These are phyloP conservation scores for Karalla daura DNA, from an alignment of 2,797 vertebrate genomes.

Conservation along the genomic window DNA sequence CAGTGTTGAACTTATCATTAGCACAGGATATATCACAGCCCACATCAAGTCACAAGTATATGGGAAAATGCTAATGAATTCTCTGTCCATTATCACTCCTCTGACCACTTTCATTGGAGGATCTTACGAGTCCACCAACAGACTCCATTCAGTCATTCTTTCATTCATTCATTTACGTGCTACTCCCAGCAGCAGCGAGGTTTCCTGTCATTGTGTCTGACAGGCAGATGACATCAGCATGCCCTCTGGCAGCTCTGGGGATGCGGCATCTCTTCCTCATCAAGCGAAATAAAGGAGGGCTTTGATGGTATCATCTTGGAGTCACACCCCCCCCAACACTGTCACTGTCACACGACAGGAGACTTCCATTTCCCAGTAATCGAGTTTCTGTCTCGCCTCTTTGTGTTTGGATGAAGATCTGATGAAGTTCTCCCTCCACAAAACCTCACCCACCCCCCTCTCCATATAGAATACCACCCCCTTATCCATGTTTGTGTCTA, in stretches of 20 bases:
- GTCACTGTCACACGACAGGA: conserved; percentile 70
- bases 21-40: conserved; percentile 25
- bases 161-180: conserved; percentile 40
- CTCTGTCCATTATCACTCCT: conserved; percentile 42
- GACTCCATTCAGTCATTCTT: conserved; percentile 49
- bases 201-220: conserved; percentile 75
- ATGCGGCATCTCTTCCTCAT: conserved; percentile 77
- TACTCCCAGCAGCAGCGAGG: conserved; percentile 37
- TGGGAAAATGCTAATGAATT: conserved; percentile 56
- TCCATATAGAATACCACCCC: conserved; percentile 25
- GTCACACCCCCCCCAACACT: conserved; percentile 53
- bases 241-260: conserved; percentile 64
- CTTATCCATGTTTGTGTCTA: conserved; percentile 35
- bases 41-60: conserved; percentile 29
- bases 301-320: conserved; percentile 82
- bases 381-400: conserved; percentile 77
- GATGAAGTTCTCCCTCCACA: conserved; percentile 59
- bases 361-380: conserved; percentile 82
- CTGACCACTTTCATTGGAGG: conserved; percentile 51
- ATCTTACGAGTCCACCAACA: conserved; percentile 63
- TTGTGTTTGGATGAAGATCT: conserved; percentile 73
- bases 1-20: conserved; percentile 14
- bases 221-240: conserved; percentile 80
- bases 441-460: conserved; percentile 4
- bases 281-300: conserved; percentile 80